phyloP scores from a whole-genome alignment of 53 echinoderm and acorn worm species.

The Luidia sarsii region DNA sequence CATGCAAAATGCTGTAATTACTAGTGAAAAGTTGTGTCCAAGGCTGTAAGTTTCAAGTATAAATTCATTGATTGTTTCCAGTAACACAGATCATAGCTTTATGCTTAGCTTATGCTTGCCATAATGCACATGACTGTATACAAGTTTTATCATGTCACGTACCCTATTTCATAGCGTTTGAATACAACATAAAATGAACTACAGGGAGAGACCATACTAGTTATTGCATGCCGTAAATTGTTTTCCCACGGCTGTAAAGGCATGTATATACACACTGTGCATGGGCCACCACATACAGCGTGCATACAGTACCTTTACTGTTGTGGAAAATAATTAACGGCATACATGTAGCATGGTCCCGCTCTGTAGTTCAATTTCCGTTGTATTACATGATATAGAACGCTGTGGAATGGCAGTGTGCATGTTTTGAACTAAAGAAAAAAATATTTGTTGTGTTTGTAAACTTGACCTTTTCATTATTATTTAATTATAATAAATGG shows the following conservation, averaged over 20 bases:
- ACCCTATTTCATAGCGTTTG: slow-evolving; percentile 6
- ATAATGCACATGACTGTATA: no score
- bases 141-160: slow-evolving; percentile 9
- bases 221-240: slow-evolving; percentile 20
- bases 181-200: slow-evolving; percentile 22
- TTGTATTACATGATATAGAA: slow-evolving; percentile 5
- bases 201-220: background rate
- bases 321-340: background rate
- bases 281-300: background rate
- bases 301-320: background rate
- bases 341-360: background rate
- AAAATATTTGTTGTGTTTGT: no score
- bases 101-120: no score
- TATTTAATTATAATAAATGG: no score
- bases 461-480: no score
- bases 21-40: background rate
- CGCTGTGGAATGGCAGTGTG: no score
- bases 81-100: no score
- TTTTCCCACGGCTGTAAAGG: slow-evolving; percentile 21
- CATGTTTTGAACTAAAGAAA: no score
- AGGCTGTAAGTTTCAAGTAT: no score
- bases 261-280: background rate
- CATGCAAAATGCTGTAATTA: background rate
- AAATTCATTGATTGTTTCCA: no score
- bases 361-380: slow-evolving; percentile 18